phyloP scores from a whole-genome alignment of 2,888 invertebrate genomes.

The Macaria liturata region DNA sequence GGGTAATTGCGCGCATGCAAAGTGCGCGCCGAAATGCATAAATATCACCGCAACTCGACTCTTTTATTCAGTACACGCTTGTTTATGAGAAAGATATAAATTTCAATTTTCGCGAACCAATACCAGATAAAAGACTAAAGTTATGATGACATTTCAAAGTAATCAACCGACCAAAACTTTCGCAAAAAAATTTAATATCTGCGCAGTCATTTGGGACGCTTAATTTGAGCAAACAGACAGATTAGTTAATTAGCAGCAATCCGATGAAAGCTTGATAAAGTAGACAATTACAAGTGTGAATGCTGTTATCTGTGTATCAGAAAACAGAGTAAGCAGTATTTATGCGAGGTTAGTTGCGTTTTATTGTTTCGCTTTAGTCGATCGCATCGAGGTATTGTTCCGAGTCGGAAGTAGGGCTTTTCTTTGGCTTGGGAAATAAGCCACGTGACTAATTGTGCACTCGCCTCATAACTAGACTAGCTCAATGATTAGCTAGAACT shows the following conservation, averaged over 20 bases:
- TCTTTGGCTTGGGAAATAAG: conserved; percentile 73
- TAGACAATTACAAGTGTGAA: conserved; percentile 32
- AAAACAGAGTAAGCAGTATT: conserved; percentile 28
- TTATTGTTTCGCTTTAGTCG: conserved; percentile 31
- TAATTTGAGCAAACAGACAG: not conserved
- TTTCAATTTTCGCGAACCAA: conserved; percentile 7
- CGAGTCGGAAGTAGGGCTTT: conserved; percentile 61
- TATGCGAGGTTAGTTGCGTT: conserved; percentile 28
- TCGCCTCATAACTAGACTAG: conserved; percentile 32
- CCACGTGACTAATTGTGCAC: conserved; percentile 42
- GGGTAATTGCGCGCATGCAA: conserved; percentile 43
- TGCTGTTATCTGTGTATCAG: conserved; percentile 25
- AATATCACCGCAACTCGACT: conserved; percentile 33
- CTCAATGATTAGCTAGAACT: conserved; percentile 12
- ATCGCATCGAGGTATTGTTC: conserved; percentile 58
- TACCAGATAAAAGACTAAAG: conserved; percentile 3
- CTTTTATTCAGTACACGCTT: conserved; percentile 27
- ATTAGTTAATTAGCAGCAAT: conserved; percentile 14
- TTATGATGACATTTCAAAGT: conserved; percentile 3
- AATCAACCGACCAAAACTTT: conserved; percentile 2
- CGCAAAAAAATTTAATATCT: not conserved
- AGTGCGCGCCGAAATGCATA: conserved; percentile 42
- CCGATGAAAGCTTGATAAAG: conserved; percentile 33
- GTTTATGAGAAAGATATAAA: conserved; percentile 10
- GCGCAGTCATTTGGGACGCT: not conserved